These are phyloP conservation scores for Sinocyclocheilus grahami DNA, from an alignment of 2,113 vertebrate genomes.

Conservation along the genomic window DNA sequence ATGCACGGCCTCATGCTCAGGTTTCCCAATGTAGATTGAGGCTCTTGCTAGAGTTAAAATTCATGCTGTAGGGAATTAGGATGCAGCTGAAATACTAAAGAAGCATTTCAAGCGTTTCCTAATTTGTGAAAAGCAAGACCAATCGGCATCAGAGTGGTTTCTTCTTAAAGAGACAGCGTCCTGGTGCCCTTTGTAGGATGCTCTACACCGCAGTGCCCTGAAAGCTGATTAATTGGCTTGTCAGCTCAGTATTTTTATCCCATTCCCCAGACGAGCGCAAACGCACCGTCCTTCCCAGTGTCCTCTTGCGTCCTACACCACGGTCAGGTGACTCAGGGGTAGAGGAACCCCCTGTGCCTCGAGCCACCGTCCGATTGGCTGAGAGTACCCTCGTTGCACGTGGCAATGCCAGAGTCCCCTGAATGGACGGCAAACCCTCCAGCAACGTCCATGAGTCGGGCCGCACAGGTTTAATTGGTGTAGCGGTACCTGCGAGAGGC, in stretches of 20 bases:
- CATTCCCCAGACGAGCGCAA: conserved; percentile 57
- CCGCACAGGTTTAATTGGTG: neutral
- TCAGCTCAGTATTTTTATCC: conserved; percentile 68
- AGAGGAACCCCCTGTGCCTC: conserved; percentile 26
- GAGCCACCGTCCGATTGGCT: conserved; percentile 27
- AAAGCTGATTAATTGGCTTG: conserved; percentile 68
- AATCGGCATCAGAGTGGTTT: neutral
- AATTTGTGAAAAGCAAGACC: neutral
- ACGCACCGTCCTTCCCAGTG: conserved; percentile 57
- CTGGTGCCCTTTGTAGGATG: conserved; percentile 55
- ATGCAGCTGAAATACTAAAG: neutral
- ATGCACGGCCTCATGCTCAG: neutral
- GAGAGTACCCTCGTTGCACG: neutral
- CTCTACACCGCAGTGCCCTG: conserved; percentile 57
- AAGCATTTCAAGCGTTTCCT: neutral
- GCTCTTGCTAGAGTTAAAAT: neutral
- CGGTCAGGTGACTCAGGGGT: conserved; percentile 44
- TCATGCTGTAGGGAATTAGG: neutral
- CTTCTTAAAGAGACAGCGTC: conserved; percentile 53
- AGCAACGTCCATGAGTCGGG: neutral
- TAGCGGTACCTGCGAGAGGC: conserved; percentile 9
- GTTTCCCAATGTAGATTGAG: too few relatives aligned
- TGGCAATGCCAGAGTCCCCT: neutral
- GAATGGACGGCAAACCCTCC: neutral
- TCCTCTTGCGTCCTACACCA: conserved; percentile 57